Conservation (phyloP, 1,140 invertebrate species). For the Glossosoma conforme region DNA sequence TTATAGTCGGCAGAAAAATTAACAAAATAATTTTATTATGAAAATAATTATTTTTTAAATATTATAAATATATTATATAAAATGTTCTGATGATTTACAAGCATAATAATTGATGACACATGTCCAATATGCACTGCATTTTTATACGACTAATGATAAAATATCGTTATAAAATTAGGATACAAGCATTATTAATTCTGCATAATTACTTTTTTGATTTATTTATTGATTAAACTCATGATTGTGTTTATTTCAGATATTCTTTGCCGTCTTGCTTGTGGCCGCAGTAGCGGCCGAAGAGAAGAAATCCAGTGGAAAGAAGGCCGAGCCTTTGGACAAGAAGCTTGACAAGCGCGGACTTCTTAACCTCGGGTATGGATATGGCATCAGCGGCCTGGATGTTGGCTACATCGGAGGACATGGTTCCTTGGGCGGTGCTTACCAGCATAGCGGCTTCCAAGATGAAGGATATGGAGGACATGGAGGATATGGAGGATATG, state of each 20-base stretch:
- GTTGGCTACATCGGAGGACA: slow-evolving; percentile 64
- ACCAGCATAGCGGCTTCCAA: slow-evolving; percentile 32
- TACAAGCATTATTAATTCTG: background rate
- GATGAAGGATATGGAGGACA: slow-evolving; percentile 22
- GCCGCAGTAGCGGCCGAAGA: slow-evolving; percentile 58
- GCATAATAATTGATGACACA: too few relatives aligned
- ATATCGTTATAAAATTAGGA: background rate
- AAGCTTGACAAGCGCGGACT: slow-evolving; percentile 57
- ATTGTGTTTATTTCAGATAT: slow-evolving; percentile 54
- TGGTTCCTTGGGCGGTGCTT: slow-evolving; percentile 56
- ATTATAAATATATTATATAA: too few relatives aligned
- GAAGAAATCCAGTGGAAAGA: slow-evolving; percentile 56
- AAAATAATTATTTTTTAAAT: too few relatives aligned
- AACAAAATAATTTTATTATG: too few relatives aligned
- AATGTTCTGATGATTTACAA: too few relatives aligned
- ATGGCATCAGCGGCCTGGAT: slow-evolving; percentile 54
- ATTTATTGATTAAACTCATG: background rate
- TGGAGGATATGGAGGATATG: slow-evolving; percentile 32
- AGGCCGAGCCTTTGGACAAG: slow-evolving; percentile 54
- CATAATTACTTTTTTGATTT: slow-evolving; percentile 15
- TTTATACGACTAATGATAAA: background rate
- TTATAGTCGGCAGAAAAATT: too few relatives aligned
- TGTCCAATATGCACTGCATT: background rate
- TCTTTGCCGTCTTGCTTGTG: slow-evolving; percentile 65
- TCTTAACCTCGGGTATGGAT: slow-evolving; percentile 55